phyloP scores from a whole-genome alignment of 1,140 invertebrate genomes.

The fruit fly (Drosophila melanogaster) region DNA sequence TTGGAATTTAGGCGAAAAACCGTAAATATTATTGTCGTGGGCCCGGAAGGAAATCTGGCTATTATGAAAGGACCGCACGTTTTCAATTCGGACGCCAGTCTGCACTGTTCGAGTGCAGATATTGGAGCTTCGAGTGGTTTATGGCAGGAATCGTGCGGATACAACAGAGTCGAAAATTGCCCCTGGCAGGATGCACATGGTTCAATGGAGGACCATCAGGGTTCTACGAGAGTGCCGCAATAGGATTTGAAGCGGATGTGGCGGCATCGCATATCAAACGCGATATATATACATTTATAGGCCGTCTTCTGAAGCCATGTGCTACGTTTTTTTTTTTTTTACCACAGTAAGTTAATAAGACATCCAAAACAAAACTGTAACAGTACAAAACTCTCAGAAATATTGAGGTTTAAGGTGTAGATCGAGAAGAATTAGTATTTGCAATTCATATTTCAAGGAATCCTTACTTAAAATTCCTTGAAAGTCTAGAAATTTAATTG shows the following conservation, averaged over 20 bases:
- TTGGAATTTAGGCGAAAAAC: conserved; percentile 78
- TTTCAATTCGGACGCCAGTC: conserved; percentile 42
- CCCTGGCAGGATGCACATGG: conserved; percentile 1
- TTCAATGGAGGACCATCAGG: conserved; percentile 8
- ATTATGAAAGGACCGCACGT: conserved; percentile 39
- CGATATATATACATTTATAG: too few species aligned
- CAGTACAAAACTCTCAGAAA: background rate
- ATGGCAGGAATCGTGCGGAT: conserved; percentile 28
- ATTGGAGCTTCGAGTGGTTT: conserved; percentile 66
- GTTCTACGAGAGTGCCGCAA: conserved; percentile 14
- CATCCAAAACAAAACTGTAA: background rate
- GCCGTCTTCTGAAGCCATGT: background rate
- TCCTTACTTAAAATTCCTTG: too few species aligned
- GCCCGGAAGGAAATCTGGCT: conserved; percentile 24
- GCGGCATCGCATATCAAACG: conserved; percentile 1
- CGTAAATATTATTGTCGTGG: conserved; percentile 70
- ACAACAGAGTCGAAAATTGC: conserved; percentile 22
- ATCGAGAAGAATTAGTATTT: background rate
- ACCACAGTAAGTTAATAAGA: background rate
- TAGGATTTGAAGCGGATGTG: conserved; percentile 19
- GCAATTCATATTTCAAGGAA: background rate
- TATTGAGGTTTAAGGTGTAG: background rate
- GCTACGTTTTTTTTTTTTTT: background rate
- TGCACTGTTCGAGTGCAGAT: conserved; percentile 42
- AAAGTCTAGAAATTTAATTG: too few species aligned